Evolutionary conservation across 2,797 vertebrate genomes (phyloP), one percentile per base, ranked within the genome.

Genomic region (Chaunax sp.): DNA sequence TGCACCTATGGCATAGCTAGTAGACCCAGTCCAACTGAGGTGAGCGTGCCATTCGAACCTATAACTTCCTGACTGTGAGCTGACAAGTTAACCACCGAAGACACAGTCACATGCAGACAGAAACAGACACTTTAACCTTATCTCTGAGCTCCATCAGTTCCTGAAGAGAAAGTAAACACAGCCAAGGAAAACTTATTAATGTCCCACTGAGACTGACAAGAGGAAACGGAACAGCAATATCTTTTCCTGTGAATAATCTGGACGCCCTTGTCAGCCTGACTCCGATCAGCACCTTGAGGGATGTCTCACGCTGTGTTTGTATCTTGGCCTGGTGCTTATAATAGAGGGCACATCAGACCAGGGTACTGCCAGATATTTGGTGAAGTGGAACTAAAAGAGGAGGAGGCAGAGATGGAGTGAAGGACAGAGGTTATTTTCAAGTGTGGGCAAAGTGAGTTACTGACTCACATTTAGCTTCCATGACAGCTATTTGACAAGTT

Each of bases 401-500:
- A 74, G 70, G 72, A 63, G 49, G 72, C 18, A 49, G 53, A 67
- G 59, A 69, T 30, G 50, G 62, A 79, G 69, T 19, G 77, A 64
- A 58, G 64, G 76, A 59, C 63, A 70, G 35, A 43, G 77, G 52
- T 45, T 76, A 64, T 82, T 70, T 78, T 86, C 50, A 63, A 85
- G 71, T 68, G 74, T 46, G 67, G 68, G 72, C 61, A 58, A 66
- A 61, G 75, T 64, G 77, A 80, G 77, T 71, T 74, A 61, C 84
- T 51, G 72, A 77, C 81, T 80, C 69, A 45, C 70, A 56, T 76
- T 69, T 71, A 72, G 80, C 65, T 56, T 78, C 74, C 41, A 54
- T 90, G 90, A 90, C 90, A 91, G 87, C 82, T 70, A 77, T 74
- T 64, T 91, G 92, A 92, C 89, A 88, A 70, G 77, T 57, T 85